These are phyloP conservation scores for Lytechinus variegatus DNA, from an alignment of 35 echinoderm and acorn worm species.

Conservation along the genomic window DNA sequence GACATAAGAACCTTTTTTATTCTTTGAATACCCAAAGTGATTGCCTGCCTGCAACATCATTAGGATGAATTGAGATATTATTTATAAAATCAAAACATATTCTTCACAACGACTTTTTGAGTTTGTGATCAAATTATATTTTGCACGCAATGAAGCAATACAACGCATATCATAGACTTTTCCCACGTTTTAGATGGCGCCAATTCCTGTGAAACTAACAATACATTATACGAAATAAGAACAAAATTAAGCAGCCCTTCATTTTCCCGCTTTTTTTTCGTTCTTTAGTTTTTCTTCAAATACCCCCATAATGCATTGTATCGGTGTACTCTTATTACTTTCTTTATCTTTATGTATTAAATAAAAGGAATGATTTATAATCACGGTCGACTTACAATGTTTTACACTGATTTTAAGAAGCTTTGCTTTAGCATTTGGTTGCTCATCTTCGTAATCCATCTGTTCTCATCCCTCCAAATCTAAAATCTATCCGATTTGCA, in stretches of 20 bases:
- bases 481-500: background rate
- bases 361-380: background rate
- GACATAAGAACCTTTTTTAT: too few relatives aligned
- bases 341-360: background rate
- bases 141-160: background rate
- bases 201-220: background rate
- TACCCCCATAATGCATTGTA: background rate
- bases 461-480: slow-evolving; percentile 9
- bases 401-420: slow-evolving; percentile 2
- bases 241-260: background rate
- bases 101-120: too few relatives aligned
- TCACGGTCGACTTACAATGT: slow-evolving; percentile 7
- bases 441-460: slow-evolving; percentile 9
- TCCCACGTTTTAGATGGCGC: background rate
- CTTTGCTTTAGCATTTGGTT: background rate
- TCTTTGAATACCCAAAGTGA: too few relatives aligned
- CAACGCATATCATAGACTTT: background rate
- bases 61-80: too few relatives aligned
- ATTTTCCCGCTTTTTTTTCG: background rate
- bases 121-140: too few relatives aligned
- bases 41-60: too few relatives aligned
- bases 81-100: too few relatives aligned
- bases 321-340: background rate
- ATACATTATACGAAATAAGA: background rate
- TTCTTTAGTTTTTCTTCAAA: background rate